A percentile compares a stretch with the other conserved stretches of the same genome.
phyloP scores from a whole-genome alignment of 2,113 vertebrate species.

The Malurus melanocephalus region DNA sequence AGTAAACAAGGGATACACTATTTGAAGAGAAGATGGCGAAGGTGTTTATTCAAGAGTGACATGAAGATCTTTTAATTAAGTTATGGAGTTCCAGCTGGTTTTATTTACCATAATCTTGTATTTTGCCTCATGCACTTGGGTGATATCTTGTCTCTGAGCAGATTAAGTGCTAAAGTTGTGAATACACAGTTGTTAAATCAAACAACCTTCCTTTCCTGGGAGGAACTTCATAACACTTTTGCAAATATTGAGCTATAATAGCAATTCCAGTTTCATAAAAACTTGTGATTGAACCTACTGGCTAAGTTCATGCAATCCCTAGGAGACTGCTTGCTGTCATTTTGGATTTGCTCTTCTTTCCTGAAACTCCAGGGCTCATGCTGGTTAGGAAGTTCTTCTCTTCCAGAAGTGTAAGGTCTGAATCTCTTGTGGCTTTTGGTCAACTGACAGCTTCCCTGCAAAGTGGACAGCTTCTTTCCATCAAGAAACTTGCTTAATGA shows the following conservation, averaged over 20 bases:
- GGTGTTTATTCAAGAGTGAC: background rate
- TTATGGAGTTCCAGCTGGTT: background rate
- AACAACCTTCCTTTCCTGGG: background rate
- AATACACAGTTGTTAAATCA: background rate
- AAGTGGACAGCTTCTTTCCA: background rate
- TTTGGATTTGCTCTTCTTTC: background rate
- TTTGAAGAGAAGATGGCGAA: background rate
- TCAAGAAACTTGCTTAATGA: background rate
- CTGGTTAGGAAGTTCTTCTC: background rate
- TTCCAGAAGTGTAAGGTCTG: background rate
- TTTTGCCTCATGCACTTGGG: background rate
- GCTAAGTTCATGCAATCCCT: background rate
- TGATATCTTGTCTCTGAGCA: background rate
- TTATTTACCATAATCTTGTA: background rate
- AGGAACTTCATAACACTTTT: background rate
- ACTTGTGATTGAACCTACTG: background rate
- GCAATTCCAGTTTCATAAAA: background rate
- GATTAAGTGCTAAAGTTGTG: background rate
- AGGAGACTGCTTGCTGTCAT: background rate
- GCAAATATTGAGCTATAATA: background rate
- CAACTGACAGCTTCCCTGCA: background rate
- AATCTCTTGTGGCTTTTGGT: background rate
- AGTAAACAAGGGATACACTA: background rate
- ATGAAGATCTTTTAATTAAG: background rate
- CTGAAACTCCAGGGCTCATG: rapidly evolving